A percentile compares a stretch with the other conserved stretches of the same genome.
These are phyloP conservation scores for Elephantulus edwardii DNA, from an alignment of 2,113 vertebrate genomes.

Conservation along the genomic window DNA sequence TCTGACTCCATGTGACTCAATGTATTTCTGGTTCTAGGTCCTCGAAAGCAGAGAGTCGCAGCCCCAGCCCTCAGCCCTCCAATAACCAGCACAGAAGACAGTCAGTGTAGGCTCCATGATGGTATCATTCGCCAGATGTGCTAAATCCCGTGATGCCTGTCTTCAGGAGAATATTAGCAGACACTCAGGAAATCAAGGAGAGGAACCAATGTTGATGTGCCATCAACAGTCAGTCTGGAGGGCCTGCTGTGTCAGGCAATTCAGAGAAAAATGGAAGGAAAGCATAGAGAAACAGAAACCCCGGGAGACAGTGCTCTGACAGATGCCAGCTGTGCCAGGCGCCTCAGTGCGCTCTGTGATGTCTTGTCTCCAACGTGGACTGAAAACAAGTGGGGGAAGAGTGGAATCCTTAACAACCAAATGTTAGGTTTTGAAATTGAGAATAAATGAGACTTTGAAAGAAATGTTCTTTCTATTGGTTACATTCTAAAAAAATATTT, in stretches of 20 bases:
- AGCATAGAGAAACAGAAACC: background rate
- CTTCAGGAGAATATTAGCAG: background rate
- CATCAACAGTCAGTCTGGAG: background rate
- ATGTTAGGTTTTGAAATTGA: background rate
- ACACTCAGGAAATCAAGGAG: background rate
- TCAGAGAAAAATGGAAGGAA: background rate
- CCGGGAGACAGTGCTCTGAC: background rate
- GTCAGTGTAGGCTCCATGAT: rapidly evolving
- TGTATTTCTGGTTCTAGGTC: background rate
- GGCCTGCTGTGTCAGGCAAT: background rate
- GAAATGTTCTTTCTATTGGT: background rate
- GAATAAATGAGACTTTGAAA: background rate
- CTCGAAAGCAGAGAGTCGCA: background rate
- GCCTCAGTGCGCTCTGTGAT: too few relatives aligned
- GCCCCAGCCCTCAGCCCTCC: background rate
- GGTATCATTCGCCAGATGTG: background rate
- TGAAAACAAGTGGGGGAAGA: background rate
- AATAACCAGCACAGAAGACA: rapidly evolving
- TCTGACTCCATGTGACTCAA: background rate
- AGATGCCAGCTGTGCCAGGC: background rate
- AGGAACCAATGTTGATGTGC: background rate
- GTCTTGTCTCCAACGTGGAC: background rate
- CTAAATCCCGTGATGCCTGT: background rate
- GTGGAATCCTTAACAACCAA: background rate
- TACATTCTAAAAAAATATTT: background rate